A percentile compares a stretch with the other conserved stretches of the same genome.
phyloP scores from a whole-genome alignment of 2,888 invertebrate species.

The Allolobophora icterica region DNA sequence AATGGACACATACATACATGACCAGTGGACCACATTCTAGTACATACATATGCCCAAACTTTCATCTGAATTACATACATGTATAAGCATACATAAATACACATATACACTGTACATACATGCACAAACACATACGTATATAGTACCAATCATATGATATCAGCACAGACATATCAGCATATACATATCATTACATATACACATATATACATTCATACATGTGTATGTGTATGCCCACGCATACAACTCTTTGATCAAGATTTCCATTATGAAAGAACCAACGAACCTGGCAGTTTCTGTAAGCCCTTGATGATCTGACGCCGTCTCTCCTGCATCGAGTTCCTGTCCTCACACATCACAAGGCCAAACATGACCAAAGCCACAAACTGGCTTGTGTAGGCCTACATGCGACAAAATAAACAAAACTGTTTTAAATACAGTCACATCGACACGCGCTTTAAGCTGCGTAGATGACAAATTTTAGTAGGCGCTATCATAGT shows the following conservation, averaged over 20 bases:
- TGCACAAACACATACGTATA: too few species aligned
- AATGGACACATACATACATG: too few species aligned
- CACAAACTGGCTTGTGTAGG: constrained; percentile 98
- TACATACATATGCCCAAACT: too few species aligned
- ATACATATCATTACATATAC: neutral
- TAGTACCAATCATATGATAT: too few species aligned
- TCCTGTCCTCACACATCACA: constrained; percentile 96
- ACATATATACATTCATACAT: neutral
- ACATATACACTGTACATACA: too few species aligned
- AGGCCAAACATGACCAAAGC: constrained; percentile 97
- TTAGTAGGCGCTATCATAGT: too few species aligned
- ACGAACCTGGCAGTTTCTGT: constrained; percentile 75
- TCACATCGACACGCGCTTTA: neutral
- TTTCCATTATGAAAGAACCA: neutral
- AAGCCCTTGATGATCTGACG: constrained; percentile 86
- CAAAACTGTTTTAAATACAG: neutral
- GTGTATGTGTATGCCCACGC: neutral
- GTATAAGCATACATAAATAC: too few species aligned
- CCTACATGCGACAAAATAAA: constrained; percentile 66
- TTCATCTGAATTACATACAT: too few species aligned
- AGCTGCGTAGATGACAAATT: neutral
- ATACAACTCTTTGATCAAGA: neutral
- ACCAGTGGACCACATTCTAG: too few species aligned
- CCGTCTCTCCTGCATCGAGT: constrained; percentile 85
- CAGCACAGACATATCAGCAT: too few species aligned